phyloP scores from a whole-genome alignment of 1,140 invertebrate genomes.

The Paralvinella palmiformis region DNA sequence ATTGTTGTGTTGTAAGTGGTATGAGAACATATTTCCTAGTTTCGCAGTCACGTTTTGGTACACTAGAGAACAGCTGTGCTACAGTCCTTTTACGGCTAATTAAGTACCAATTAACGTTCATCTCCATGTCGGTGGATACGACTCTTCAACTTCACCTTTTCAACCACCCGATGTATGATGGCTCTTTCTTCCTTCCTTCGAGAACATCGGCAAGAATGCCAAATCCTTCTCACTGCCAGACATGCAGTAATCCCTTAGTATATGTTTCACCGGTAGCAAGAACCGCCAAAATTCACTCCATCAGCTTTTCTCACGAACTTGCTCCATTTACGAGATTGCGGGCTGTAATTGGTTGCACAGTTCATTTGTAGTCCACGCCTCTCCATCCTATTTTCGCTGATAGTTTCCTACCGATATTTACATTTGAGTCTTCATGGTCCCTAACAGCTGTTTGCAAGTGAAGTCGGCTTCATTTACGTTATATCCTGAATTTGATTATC shows the following conservation, averaged over 20 bases:
- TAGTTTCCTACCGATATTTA: conserved; percentile 60
- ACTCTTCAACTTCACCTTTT: conserved; percentile 54
- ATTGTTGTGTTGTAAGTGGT: conserved; percentile 35
- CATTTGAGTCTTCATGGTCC: too few species aligned
- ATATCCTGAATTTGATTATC: too few species aligned
- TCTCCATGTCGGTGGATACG: conserved; percentile 55
- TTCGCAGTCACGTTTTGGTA: conserved; percentile 38
- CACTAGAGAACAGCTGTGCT: conserved; percentile 39
- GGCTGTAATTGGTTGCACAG: conserved; percentile 57
- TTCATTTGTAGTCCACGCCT: conserved; percentile 63
- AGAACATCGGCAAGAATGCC: conserved; percentile 64
- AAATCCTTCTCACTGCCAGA: conserved; percentile 52
- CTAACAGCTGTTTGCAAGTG: too few species aligned
- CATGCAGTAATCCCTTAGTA: conserved; percentile 31
- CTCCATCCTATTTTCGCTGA: conserved; percentile 76
- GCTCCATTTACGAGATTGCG: conserved; percentile 31
- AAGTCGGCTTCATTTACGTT: too few species aligned
- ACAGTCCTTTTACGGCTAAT: conserved; percentile 51
- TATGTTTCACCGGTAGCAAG: conserved; percentile 22
- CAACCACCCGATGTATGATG: conserved; percentile 55
- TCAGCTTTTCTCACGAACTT: conserved; percentile 29
- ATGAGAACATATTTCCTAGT: conserved; percentile 50
- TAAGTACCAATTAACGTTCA: conserved; percentile 51
- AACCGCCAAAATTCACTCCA: conserved; percentile 30
- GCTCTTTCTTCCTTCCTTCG: conserved; percentile 66